Conservation (phyloP, 1,140 invertebrate species). For the Zaprionus inermis region DNA sequence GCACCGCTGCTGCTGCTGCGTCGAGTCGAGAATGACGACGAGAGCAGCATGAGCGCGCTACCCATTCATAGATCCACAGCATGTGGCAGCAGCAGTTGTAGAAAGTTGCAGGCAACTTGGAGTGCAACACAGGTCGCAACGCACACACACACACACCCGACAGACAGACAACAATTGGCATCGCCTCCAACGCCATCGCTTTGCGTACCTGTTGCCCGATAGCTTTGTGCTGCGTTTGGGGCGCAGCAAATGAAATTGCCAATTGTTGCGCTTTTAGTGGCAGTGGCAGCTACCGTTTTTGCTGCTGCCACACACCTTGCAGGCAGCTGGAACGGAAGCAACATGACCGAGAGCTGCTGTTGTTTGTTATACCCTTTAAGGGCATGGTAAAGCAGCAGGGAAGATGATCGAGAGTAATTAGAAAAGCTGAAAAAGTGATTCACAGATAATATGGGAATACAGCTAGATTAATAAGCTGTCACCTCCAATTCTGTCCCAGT, state of each 20-base stretch:
- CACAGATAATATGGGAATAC: conserved; percentile 13
- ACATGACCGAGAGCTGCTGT: conserved; percentile 19
- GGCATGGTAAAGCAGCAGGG: neutral
- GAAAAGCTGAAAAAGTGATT: neutral
- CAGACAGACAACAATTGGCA: conserved; percentile 22
- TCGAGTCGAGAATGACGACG: conserved; percentile 23
- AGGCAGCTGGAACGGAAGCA: conserved; percentile 66
- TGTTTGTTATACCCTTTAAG: conserved; percentile 28
- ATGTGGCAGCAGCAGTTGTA: conserved; percentile 48
- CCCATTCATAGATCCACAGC: conserved; percentile 72
- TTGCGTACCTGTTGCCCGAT: conserved; percentile 66
- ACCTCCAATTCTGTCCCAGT: too few species aligned
- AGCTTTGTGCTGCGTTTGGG: conserved; percentile 42
- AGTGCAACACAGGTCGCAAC: conserved; percentile 36
- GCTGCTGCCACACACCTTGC: conserved; percentile 72
- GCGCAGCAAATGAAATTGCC: conserved; percentile 78
- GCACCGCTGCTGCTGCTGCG: conserved; percentile 44
- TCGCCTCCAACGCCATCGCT: conserved; percentile 42
- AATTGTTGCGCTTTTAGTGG: conserved; percentile 74
- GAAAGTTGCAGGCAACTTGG: conserved; percentile 62
- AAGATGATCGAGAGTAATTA: too few species aligned
- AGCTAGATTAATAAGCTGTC: too few species aligned
- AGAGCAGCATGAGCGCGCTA: neutral
- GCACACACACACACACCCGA: neutral
- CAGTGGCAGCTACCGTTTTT: conserved; percentile 61